A percentile compares a stretch with the other conserved stretches of the same genome.
These are phyloP conservation scores for Cenopis cana DNA, from an alignment of 2,888 invertebrate genomes.

Conservation along the genomic window DNA sequence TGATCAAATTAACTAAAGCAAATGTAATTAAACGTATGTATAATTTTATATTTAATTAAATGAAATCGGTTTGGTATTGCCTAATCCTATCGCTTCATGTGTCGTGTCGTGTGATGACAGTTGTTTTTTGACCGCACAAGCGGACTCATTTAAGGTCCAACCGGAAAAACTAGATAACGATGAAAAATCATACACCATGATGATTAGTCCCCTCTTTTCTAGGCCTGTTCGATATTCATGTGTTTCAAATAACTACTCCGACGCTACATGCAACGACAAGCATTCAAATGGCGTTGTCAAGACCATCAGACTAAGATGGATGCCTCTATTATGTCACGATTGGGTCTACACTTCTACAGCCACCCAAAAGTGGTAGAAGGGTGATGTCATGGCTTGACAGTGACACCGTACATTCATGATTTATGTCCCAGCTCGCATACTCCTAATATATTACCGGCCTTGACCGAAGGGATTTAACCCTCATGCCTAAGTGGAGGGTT, in stretches of 20 bases:
- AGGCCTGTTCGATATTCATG: not conserved
- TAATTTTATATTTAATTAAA: no score
- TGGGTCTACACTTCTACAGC: not conserved
- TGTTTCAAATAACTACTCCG: not conserved
- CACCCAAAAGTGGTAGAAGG: not conserved
- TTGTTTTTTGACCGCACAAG: no score
- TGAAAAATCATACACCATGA: no score
- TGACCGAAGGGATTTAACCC: conserved; percentile 36
- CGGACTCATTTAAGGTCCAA: no score
- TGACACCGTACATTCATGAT: conserved; percentile 33
- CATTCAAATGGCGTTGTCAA: not conserved
- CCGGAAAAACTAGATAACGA: no score
- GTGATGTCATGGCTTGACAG: conserved; percentile 28
- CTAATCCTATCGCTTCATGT: no score
- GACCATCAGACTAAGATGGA: not conserved
- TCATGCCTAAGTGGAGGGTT: conserved; percentile 33
- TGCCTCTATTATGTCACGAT: conserved; percentile 1
- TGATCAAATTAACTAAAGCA: no score
- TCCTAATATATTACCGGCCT: conserved; percentile 37
- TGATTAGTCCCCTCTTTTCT: not conserved
- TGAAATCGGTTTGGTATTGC: no score
- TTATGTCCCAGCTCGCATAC: conserved; percentile 34
- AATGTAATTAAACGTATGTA: no score
- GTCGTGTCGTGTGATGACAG: no score
- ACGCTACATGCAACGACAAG: not conserved